Conservation (phyloP, 2,888 invertebrate genomes). For the Sericinus montela region DNA sequence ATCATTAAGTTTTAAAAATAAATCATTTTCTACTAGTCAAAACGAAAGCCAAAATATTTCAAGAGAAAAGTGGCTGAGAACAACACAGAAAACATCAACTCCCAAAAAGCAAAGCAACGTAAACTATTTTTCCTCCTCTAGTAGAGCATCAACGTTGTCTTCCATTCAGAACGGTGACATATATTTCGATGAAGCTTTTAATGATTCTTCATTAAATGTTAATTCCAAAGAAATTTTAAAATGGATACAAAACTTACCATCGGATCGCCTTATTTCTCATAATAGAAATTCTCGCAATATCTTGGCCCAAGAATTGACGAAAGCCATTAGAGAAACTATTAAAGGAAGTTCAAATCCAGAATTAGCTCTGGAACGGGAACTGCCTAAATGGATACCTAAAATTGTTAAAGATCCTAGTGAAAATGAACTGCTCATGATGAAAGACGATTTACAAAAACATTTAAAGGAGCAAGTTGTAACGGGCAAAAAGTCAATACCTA, state of each 20-base stretch:
- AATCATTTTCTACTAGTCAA: background rate
- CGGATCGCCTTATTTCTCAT: constrained; percentile 1
- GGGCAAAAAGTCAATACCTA: background rate
- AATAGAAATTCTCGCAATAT: constrained; percentile 6
- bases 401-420: constrained; percentile 7
- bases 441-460: constrained; percentile 1
- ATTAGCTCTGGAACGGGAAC: constrained; percentile 3
- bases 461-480: background rate
- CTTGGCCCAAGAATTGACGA: constrained; percentile 6
- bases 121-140: background rate
- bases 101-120: background rate
- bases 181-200: background rate
- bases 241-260: constrained; percentile 10
- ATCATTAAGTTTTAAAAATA: constrained; percentile 6
- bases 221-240: constrained; percentile 4
- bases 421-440: background rate
- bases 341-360: constrained; percentile 1
- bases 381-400: constrained; percentile 12
- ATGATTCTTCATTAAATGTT: background rate
- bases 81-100: constrained; percentile 6
- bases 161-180: background rate
- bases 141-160: background rate
- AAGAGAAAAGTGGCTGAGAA: background rate
- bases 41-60: background rate
- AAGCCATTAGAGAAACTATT: background rate